These are phyloP conservation scores for Thalassophryne amazonica DNA, from an alignment of 2,797 vertebrate species.

Conservation along the genomic window DNA sequence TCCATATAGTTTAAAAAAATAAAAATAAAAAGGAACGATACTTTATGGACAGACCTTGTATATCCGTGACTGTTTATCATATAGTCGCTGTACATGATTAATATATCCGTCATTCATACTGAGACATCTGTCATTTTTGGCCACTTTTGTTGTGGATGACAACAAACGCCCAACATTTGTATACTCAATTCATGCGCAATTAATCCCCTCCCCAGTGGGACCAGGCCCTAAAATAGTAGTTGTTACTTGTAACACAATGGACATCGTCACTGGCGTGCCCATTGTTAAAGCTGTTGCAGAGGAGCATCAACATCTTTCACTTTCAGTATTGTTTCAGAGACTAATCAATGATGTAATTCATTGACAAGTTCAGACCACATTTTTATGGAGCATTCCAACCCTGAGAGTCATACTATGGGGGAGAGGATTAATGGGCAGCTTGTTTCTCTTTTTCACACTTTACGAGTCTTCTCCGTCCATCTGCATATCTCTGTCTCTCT, in stretches of 20 bases:
- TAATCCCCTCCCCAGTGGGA: no score
- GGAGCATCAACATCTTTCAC: slow-evolving; percentile 17
- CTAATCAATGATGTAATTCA: slow-evolving; percentile 28
- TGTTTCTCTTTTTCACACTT: slow-evolving; percentile 36
- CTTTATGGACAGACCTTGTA: no score
- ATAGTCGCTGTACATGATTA: no score
- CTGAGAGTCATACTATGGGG: slow-evolving; percentile 11
- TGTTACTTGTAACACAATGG: slow-evolving; percentile 37
- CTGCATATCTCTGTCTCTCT: slow-evolving; percentile 15
- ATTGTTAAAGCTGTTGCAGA: slow-evolving; percentile 16
- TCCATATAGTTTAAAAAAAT: no score
- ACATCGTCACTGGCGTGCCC: slow-evolving; percentile 10
- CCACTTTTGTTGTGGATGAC: no score
- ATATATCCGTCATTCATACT: no score
- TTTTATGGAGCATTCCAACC: slow-evolving; percentile 7
- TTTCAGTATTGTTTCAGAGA: slow-evolving; percentile 8
- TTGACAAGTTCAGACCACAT: slow-evolving; percentile 17
- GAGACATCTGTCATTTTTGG: no score
- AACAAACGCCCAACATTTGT: no score
- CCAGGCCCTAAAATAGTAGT: no score
- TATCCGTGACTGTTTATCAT: no score
- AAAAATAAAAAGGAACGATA: no score
- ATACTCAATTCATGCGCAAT: no score
- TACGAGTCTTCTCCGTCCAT: slow-evolving; percentile 33
- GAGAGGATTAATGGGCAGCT: slow-evolving; percentile 35